These are phyloP conservation scores for Capromys pilorides DNA, from an alignment of 2,797 vertebrate species.

Conservation along the genomic window DNA sequence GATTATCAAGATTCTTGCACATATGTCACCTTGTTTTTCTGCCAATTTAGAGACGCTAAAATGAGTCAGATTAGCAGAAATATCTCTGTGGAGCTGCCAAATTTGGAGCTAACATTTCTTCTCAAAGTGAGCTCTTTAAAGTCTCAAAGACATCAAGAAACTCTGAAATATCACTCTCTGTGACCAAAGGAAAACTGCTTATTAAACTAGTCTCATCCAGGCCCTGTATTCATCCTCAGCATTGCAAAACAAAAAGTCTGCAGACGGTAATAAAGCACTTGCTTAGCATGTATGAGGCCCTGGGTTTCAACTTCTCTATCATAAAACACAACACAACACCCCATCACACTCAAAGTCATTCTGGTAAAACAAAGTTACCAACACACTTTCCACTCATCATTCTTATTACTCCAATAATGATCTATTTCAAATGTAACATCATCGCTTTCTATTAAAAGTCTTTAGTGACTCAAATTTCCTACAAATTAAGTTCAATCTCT, in stretches of 20 bases:
- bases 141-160: constrained; percentile 34
- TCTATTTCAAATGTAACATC: neutral
- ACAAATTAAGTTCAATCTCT: constrained; percentile 26
- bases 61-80: constrained; percentile 71
- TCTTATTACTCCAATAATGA: constrained; percentile 24
- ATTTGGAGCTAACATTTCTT: constrained; percentile 63
- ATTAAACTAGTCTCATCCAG: constrained; percentile 39
- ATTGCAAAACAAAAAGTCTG: neutral
- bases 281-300: neutral
- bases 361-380: constrained; percentile 31
- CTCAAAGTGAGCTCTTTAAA: constrained; percentile 51
- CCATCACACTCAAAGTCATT: constrained; percentile 3
- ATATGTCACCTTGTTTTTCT: constrained; percentile 45
- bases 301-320: neutral
- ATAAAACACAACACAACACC: neutral
- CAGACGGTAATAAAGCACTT: neutral
- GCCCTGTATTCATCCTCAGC: neutral
- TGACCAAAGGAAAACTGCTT: constrained; percentile 41
- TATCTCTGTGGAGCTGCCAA: constrained; percentile 59
- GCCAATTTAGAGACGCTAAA: constrained; percentile 69
- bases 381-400: neutral
- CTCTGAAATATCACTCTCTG: constrained; percentile 55
- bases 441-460: neutral
- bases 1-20: constrained; percentile 56
- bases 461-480: constrained; percentile 40